These are phyloP conservation scores for Pitangus sulphuratus DNA, from an alignment of 2,797 vertebrate genomes.

Conservation along the genomic window DNA sequence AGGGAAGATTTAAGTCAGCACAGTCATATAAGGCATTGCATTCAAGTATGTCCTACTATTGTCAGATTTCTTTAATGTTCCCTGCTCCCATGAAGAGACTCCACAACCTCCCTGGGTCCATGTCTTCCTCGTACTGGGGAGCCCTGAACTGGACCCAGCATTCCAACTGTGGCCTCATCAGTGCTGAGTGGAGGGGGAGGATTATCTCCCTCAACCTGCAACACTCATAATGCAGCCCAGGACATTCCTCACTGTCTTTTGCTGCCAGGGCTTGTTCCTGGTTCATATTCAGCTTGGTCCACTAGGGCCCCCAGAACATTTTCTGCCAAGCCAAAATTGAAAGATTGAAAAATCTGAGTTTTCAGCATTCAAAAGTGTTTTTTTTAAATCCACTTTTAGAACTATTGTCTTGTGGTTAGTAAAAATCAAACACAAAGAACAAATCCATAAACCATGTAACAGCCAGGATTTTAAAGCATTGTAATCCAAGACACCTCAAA, in stretches of 20 bases:
- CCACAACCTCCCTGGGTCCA: neutral
- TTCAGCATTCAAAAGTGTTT: neutral
- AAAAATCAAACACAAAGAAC: neutral
- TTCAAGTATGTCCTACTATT: neutral
- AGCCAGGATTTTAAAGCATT: neutral
- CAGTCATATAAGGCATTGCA: neutral
- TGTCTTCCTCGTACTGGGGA: neutral
- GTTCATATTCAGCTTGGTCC: neutral
- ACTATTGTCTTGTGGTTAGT: neutral
- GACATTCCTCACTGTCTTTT: neutral
- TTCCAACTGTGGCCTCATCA: neutral
- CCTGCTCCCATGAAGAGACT: neutral
- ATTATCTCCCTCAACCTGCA: neutral
- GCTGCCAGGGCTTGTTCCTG: fast-evolving
- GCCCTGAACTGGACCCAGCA: neutral
- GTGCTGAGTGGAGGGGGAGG: neutral
- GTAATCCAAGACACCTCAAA: neutral
- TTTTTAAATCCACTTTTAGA: neutral
- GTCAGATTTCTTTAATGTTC: neutral
- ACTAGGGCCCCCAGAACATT: neutral
- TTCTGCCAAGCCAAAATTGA: neutral
- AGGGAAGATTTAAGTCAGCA: neutral
- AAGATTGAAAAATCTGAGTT: neutral
- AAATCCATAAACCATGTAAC: neutral
- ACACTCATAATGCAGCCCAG: neutral